A percentile compares a stretch with the other conserved stretches of the same genome.
Evolutionary conservation across 2,888 invertebrate genomes (phyloP).

Genomic region (Synanthedon formicaeformis): DNA sequence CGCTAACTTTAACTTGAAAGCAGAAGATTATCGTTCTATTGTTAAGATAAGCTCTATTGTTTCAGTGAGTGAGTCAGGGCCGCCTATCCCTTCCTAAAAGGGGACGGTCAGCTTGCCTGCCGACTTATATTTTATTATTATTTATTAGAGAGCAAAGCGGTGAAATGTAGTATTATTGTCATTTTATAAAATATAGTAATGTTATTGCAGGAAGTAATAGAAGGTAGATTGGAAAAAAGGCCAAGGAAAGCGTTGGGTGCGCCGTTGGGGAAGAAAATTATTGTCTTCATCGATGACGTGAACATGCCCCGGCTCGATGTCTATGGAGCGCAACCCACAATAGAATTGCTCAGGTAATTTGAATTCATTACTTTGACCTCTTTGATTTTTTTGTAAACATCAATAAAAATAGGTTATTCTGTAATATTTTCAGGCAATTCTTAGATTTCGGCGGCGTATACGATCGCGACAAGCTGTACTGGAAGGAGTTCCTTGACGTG

Average conservation of each 20-base stretch:
- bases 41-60: too few species aligned
- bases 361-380: neutral
- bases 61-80: too few species aligned
- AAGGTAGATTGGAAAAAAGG: conserved; percentile 85
- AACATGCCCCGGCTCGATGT: conserved; percentile 91
- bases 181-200: too few species aligned
- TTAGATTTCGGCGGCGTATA: conserved; percentile 85
- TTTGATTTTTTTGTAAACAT: neutral
- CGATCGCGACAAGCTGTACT: conserved; percentile 88
- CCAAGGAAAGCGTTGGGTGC: conserved; percentile 85
- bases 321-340: conserved; percentile 92
- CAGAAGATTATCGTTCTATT: too few species aligned
- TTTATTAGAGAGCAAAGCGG: too few species aligned
- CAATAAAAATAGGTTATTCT: neutral
- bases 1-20: too few species aligned
- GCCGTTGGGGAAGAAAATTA: conserved; percentile 83
- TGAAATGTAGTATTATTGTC: too few species aligned
- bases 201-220: conserved; percentile 78
- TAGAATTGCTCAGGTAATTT: conserved; percentile 82
- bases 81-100: too few species aligned
- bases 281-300: conserved; percentile 91
- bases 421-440: conserved; percentile 69
- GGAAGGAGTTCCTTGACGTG: conserved; percentile 89
- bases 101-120: too few species aligned
- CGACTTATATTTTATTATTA: too few species aligned